phyloP scores from a whole-genome alignment of 2,888 invertebrate genomes.

The Drepanosiphum platanoidis region DNA sequence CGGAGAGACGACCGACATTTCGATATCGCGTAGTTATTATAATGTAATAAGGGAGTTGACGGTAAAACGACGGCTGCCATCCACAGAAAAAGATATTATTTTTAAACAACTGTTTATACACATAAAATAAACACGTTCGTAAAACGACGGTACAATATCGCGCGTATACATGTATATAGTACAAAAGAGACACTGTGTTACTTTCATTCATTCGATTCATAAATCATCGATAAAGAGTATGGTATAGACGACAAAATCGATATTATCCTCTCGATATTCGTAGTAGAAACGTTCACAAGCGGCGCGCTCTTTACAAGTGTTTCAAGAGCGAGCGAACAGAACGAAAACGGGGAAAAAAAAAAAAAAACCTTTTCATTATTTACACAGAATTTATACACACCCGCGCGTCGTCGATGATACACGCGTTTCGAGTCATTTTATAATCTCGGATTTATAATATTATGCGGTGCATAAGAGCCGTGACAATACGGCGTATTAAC shows the following conservation, averaged over 20 bases:
- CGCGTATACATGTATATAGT: neutral
- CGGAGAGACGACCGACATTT: too few species aligned
- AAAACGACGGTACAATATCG: neutral
- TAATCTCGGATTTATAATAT: neutral
- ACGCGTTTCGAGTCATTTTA: neutral
- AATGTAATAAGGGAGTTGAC: too few species aligned
- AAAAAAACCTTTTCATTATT: neutral
- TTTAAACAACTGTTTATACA: neutral
- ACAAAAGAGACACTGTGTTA: neutral
- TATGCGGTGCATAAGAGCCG: neutral
- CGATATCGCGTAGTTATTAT: too few species aligned
- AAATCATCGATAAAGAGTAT: neutral
- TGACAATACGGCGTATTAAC: neutral
- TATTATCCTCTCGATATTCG: neutral
- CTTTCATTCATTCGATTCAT: constrained; percentile 7
- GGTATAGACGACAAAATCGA: neutral
- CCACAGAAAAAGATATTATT: neutral
- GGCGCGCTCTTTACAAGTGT: constrained; percentile 47
- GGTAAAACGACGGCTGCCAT: too few species aligned
- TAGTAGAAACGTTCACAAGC: too few species aligned
- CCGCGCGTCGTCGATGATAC: too few species aligned
- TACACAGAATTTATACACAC: neutral
- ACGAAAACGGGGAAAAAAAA: too few species aligned
- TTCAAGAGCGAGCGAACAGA: constrained; percentile 35
- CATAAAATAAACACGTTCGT: neutral